Percentiles rank a stretch among this genome's conserved stretches.
Conservation (phyloP, 2,797 vertebrate genomes). For the Harpagifer antarcticus region DNA sequence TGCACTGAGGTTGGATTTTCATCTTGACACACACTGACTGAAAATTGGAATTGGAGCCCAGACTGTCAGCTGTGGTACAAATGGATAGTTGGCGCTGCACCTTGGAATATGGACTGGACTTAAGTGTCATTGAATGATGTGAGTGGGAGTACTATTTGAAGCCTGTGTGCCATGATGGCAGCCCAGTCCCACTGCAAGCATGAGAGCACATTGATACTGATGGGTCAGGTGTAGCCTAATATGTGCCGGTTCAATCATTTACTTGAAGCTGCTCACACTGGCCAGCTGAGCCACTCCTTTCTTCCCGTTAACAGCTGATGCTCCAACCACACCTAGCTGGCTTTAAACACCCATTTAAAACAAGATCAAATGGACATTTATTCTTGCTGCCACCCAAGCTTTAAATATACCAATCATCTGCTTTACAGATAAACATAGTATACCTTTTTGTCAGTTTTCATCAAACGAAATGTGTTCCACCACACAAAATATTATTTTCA, state of each 20-base stretch:
- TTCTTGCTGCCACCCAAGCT: not conserved
- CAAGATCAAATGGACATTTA: not conserved
- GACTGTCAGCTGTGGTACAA: constrained; percentile 15
- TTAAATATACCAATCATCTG: constrained; percentile 11
- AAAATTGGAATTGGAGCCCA: constrained; percentile 5
- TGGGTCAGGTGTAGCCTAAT: constrained; percentile 64
- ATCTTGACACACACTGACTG: constrained; percentile 17
- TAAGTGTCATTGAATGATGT: constrained; percentile 49
- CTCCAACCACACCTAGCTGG: constrained; percentile 32
- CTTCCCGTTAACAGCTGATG: constrained; percentile 59
- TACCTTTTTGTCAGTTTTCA: constrained; percentile 11
- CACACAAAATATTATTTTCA: constrained; percentile 8
- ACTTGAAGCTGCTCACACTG: constrained; percentile 44
- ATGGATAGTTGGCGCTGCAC: constrained; percentile 38
- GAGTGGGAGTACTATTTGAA: constrained; percentile 33
- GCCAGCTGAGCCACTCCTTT: constrained; percentile 68
- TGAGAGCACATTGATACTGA: constrained; percentile 27
- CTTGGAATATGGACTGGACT: constrained; percentile 28
- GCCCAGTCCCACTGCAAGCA: constrained; percentile 10
- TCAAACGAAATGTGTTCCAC: constrained; percentile 6
- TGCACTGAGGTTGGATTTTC: constrained; percentile 19
- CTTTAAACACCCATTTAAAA: constrained; percentile 9
- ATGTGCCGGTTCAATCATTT: constrained; percentile 48
- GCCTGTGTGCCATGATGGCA: constrained; percentile 11
- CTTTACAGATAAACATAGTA: constrained; percentile 10